Base-by-base conservation (phyloP, 2,113 vertebrate genomes). In the Chaetura pelagica region DNA sequence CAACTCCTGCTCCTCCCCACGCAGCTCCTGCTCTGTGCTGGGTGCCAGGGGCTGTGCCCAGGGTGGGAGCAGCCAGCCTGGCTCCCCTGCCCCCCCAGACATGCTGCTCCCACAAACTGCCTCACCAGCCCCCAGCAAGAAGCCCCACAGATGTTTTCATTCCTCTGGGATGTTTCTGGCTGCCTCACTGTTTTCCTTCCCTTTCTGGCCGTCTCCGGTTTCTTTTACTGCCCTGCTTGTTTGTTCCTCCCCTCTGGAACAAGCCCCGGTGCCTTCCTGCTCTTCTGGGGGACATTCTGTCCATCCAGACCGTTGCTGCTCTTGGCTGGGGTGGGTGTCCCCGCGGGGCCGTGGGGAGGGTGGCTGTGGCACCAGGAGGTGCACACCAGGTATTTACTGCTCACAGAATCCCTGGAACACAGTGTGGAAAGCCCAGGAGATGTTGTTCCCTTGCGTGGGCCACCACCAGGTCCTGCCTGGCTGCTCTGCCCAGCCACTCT, bases 371-470 rank as follows among this genome's bases (percentile, higher is more conserved):
- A 21, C 2, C 2, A 15, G 73, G 59, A 23, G 68, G n/a, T 2
- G n/a, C 38, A 3, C 34, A 2, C 4, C 40, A 5, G 46, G 32
- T 20, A 6, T 1, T 0, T 20, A 7, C 1, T 0, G 0, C 0
- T 3, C 64, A 16, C 32, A 4, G 10, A 62, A 4, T 79, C 57
- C 63, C 76, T 35, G 59, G 10, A 35, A 3, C 26, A 2, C 5
- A 0, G 14, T 4, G 13, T 42, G 40, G 40, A 42, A 42, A 42
- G 40, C 40, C 40, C 40, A 42, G 9, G 18, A 44, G 58, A 7
- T 1, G 0, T 34, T 1, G 0, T 34, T 34, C 51, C 44, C 42
- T 21, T 11, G 2, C 3, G 32, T 6, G 44, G 57, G 57, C 42
- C 22, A 73, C 32, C n/a, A 9, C 13, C 32, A 1, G 21, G 18